Percentiles rank a stretch among this genome's conserved stretches.
Evolutionary conservation across 2,113 vertebrate species (phyloP).

Genomic region (Strix aluco): DNA sequence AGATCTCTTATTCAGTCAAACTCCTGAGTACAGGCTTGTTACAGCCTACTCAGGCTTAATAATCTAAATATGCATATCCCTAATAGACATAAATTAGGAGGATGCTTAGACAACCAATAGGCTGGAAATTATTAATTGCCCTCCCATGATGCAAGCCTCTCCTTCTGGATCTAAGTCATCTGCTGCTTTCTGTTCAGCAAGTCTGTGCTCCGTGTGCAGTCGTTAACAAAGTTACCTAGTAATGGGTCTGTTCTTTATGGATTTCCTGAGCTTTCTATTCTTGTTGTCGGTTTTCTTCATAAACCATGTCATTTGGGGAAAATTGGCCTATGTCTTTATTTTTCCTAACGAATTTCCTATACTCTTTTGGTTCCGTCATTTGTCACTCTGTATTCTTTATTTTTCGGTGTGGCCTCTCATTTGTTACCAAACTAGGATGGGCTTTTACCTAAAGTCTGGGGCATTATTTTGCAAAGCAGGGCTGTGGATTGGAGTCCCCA

Average conservation of each 20-base stretch:
- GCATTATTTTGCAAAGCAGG: not conserved
- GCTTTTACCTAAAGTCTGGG: not conserved
- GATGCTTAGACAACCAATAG: conserved; percentile 26
- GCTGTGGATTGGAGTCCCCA: not conserved
- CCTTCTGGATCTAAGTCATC: not conserved
- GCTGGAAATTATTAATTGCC: conserved; percentile 24
- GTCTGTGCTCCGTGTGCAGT: not conserved
- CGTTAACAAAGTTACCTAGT: not conserved
- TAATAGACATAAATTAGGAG: conserved; percentile 23
- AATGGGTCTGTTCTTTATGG: not conserved
- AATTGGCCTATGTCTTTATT: not conserved
- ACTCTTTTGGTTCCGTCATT: not conserved
- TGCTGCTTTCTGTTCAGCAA: not conserved
- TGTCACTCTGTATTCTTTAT: not conserved
- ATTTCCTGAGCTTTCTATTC: not conserved
- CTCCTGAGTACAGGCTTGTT: not conserved
- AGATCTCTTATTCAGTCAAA: not conserved
- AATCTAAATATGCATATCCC: not conserved
- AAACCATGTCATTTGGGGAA: not conserved
- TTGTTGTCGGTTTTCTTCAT: not conserved
- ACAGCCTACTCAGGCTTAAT: not conserved
- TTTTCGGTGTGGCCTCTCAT: not conserved
- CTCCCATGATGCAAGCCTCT: not conserved
- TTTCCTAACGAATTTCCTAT: not conserved
- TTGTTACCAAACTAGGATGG: not conserved